Conservation (phyloP, 2,797 vertebrate genomes). For the Strix occidentalis region DNA sequence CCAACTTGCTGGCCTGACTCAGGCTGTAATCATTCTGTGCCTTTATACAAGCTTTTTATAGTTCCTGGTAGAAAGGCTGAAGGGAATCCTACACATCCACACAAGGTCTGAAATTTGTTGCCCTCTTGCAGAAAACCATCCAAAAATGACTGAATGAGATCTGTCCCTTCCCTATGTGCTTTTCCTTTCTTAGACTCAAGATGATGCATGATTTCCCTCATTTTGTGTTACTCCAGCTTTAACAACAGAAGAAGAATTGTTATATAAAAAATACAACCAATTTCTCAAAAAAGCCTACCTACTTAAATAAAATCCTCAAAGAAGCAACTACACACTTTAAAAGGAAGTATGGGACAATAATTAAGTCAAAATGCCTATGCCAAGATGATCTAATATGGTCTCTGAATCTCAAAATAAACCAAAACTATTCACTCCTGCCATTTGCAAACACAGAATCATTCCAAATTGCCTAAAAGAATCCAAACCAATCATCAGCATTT, state of each 20-base stretch:
- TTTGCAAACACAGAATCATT: neutral
- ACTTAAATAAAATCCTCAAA: neutral
- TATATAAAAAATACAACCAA: neutral
- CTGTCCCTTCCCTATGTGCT: neutral
- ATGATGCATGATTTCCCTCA: neutral
- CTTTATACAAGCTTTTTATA: slow-evolving; percentile 22
- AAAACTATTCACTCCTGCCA: neutral
- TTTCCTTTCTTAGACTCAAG: neutral
- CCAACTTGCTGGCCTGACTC: slow-evolving; percentile 11
- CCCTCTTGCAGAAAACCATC: neutral
- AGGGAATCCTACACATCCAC: neutral
- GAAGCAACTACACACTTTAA: neutral
- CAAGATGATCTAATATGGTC: neutral
- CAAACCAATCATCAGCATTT: neutral
- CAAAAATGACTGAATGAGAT: neutral
- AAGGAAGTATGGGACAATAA: neutral
- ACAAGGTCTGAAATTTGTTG: neutral
- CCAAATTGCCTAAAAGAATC: neutral
- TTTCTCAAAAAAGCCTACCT: neutral
- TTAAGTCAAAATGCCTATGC: neutral
- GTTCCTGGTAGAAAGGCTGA: slow-evolving; percentile 23
- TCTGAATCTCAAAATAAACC: neutral
- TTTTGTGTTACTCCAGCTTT: neutral
- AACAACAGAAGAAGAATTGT: neutral
- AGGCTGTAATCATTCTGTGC: slow-evolving; percentile 15